Conservation (phyloP, 1,140 invertebrate species). For the Leptopilina boulardi region DNA sequence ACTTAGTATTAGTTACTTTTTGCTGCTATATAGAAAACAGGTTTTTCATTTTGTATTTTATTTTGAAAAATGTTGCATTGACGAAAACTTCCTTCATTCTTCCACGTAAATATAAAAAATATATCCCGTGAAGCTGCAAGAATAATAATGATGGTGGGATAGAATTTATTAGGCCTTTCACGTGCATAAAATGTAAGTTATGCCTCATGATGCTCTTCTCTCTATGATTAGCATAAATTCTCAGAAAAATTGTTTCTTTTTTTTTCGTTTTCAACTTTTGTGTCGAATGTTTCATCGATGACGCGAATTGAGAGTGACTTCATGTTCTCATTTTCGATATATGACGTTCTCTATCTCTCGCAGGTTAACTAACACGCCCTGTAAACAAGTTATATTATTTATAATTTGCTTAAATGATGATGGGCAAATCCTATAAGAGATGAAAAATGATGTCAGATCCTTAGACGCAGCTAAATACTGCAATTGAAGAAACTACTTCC, state of each 20-base stretch:
- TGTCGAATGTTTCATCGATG: constrained; percentile 32
- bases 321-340: constrained; percentile 48
- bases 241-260: background rate
- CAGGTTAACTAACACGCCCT: constrained; percentile 52
- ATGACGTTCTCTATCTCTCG: constrained; percentile 59
- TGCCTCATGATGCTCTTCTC: background rate
- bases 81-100: background rate
- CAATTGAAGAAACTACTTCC: background rate
- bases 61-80: background rate
- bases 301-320: constrained; percentile 27
- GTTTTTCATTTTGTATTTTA: background rate
- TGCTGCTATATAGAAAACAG: too few species aligned
- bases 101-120: background rate
- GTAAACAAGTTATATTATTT: constrained; percentile 37
- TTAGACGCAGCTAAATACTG: background rate
- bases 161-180: constrained; percentile 22
- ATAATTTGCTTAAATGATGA: constrained; percentile 49
- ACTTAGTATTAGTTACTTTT: too few species aligned
- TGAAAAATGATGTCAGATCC: constrained; percentile 24
- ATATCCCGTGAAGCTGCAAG: background rate
- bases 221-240: constrained; percentile 25
- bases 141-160: constrained; percentile 17
- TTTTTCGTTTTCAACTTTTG: background rate
- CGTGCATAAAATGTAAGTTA: background rate
- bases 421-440: constrained; percentile 35